Conservation (phyloP, 2,888 invertebrate genomes). For the Globia sparganii region DNA sequence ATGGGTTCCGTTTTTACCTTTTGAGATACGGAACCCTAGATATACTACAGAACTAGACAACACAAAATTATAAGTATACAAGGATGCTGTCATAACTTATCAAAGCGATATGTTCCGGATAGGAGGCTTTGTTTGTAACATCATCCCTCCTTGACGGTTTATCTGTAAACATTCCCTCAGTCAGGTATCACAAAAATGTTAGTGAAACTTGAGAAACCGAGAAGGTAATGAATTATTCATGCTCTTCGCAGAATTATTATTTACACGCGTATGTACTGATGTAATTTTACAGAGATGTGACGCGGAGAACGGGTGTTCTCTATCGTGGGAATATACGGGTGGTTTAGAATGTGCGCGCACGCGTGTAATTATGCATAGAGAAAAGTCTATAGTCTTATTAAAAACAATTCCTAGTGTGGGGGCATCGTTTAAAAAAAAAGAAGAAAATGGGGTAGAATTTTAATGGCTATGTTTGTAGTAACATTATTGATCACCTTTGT, state of each 20-base stretch:
- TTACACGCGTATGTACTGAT: constrained; percentile 59
- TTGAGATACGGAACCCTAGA: no score
- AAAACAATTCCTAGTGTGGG: no score
- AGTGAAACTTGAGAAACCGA: constrained; percentile 54
- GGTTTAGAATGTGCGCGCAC: neutral
- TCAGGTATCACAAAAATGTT: constrained; percentile 57
- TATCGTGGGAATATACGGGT: constrained; percentile 23
- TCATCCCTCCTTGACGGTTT: constrained; percentile 35
- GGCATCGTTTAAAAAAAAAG: no score
- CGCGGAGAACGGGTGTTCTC: constrained; percentile 18
- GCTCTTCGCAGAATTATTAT: constrained; percentile 57
- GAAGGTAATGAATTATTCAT: constrained; percentile 64
- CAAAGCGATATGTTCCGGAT: constrained; percentile 31
- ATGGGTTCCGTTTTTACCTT: no score
- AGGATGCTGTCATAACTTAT: constrained; percentile 38
- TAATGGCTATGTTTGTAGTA: no score
- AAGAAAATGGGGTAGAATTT: neutral
- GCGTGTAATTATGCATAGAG: constrained; percentile 20
- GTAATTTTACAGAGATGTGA: constrained; percentile 59
- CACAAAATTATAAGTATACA: constrained; percentile 7
- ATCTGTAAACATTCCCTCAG: constrained; percentile 44
- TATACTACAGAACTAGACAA: constrained; percentile 5
- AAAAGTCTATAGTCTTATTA: constrained; percentile 1
- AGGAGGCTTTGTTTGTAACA: constrained; percentile 46
- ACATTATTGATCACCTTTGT: no score